Conservation (phyloP, 2,888 invertebrate species). For the Ennomos erosarius region DNA sequence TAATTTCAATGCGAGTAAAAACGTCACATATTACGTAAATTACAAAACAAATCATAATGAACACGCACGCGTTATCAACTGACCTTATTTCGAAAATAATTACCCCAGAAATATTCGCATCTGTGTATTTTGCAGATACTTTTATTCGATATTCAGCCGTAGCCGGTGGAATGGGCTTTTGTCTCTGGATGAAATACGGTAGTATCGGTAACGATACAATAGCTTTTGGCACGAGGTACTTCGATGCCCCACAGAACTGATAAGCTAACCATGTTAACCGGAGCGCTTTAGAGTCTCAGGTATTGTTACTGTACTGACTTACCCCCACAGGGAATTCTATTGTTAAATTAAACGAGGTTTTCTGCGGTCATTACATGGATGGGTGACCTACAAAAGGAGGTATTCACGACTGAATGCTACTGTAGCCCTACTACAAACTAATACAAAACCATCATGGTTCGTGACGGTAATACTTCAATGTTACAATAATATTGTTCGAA, state of each 20-base stretch:
- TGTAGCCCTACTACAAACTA: too few species aligned
- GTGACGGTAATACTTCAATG: too few species aligned
- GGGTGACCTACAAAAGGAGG: too few species aligned
- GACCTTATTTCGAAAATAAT: conserved; percentile 40
- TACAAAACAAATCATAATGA: conserved; percentile 31
- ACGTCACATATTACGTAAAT: background rate
- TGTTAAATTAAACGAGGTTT: too few species aligned
- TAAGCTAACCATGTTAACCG: conserved; percentile 58
- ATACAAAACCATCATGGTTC: too few species aligned
- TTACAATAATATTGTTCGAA: too few species aligned
- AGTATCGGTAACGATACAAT: conserved; percentile 32
- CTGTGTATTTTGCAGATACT: conserved; percentile 43
- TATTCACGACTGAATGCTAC: too few species aligned
- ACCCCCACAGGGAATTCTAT: too few species aligned
- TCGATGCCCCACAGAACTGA: conserved; percentile 43
- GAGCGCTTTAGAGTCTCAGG: conserved; percentile 35
- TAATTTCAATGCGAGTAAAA: too few species aligned
- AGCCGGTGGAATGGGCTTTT: conserved; percentile 45
- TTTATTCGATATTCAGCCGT: conserved; percentile 47
- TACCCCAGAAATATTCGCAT: conserved; percentile 39
- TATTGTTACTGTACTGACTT: conserved; percentile 17
- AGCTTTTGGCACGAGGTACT: conserved; percentile 7
- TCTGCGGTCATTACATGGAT: too few species aligned
- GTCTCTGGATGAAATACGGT: conserved; percentile 53
- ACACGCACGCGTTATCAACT: conserved; percentile 34